phyloP scores from a whole-genome alignment of 2,113 vertebrate genomes.

The Ictalurus punctatus region DNA sequence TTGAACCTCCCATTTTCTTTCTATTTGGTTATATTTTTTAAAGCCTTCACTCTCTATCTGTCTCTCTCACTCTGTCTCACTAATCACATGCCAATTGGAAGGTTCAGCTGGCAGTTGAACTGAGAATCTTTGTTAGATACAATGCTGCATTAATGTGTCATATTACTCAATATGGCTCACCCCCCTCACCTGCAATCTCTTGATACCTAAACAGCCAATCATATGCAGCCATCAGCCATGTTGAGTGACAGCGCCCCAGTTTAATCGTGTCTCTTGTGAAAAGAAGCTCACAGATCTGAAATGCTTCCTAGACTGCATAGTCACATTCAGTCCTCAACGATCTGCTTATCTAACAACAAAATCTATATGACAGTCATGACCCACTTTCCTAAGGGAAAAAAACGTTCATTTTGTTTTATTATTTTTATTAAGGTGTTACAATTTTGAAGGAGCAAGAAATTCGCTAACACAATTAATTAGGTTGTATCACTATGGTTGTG shows the following conservation, averaged over 20 bases:
- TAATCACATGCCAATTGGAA: constrained; percentile 35
- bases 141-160: constrained; percentile 56
- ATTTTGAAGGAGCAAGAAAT: not conserved
- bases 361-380: not conserved
- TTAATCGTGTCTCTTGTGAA: constrained; percentile 44
- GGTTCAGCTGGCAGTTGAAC: constrained; percentile 50
- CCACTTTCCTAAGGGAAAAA: not conserved
- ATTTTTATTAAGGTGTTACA: not conserved
- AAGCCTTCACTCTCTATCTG: constrained; percentile 12
- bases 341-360: constrained; percentile 5
- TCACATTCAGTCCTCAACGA: constrained; percentile 14
- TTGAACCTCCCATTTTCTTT: not conserved
- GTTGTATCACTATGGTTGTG: not conserved
- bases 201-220: constrained; percentile 52
- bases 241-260: constrained; percentile 59
- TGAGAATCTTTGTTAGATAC: constrained; percentile 54
- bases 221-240: constrained; percentile 55
- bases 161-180: constrained; percentile 58
- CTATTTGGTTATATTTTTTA: not conserved
- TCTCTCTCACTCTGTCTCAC: constrained; percentile 15
- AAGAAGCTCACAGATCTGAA: constrained; percentile 42
- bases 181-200: constrained; percentile 54
- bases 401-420: not conserved
- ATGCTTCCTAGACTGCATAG: constrained; percentile 10
- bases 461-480: not conserved